phyloP scores from a whole-genome alignment of 2,797 vertebrate genomes.

The Jordanella pulchra region DNA sequence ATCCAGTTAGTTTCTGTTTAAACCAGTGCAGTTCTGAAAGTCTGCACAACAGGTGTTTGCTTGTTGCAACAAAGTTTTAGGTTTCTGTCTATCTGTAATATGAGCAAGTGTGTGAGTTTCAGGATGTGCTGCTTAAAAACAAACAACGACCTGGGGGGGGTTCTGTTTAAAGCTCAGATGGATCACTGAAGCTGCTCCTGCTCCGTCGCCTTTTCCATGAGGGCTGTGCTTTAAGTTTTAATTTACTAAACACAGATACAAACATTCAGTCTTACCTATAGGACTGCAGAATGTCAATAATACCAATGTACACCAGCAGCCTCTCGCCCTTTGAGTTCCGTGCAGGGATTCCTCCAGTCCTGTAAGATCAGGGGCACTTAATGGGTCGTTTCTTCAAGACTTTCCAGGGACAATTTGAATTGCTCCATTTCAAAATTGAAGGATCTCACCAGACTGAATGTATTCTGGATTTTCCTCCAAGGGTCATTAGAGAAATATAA shows the following conservation, averaged over 20 bases:
- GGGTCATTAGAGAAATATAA: neutral
- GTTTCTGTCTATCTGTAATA: neutral
- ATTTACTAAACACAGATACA: neutral
- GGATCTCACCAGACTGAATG: neutral
- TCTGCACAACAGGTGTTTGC: neutral
- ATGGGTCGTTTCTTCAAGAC: no score
- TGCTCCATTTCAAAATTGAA: neutral
- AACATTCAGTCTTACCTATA: slow-evolving; percentile 82
- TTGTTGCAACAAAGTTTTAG: neutral
- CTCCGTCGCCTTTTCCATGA: neutral
- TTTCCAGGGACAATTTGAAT: neutral
- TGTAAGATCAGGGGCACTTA: slow-evolving; percentile 51
- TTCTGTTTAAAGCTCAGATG: neutral
- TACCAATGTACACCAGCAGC: slow-evolving; percentile 91
- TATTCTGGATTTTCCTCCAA: neutral
- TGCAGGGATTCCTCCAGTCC: slow-evolving; percentile 94
- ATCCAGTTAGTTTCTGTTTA: slow-evolving; percentile 3
- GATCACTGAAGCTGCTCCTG: neutral
- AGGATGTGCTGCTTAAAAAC: neutral
- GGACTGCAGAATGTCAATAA: slow-evolving; percentile 95
- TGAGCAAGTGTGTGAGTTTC: neutral
- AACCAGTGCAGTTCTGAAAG: neutral
- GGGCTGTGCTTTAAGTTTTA: neutral
- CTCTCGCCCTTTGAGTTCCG: slow-evolving; percentile 86
- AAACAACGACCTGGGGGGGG: neutral